Evolutionary conservation across 2,797 vertebrate genomes (phyloP), one percentile per base, ranked within the genome.

Genomic region (Oophaga sylvatica): DNA sequence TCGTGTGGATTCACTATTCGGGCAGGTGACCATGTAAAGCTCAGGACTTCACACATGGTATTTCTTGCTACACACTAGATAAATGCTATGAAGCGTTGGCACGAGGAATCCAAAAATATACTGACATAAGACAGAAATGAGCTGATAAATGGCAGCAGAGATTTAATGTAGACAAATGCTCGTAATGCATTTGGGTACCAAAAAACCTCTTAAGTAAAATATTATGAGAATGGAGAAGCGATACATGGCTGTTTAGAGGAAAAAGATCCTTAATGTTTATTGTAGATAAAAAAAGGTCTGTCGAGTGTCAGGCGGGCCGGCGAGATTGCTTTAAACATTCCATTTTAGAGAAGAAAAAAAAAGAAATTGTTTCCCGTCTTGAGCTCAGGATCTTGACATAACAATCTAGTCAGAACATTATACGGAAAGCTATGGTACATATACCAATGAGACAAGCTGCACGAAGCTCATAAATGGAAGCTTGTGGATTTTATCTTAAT

Each of bases 131-230:
- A 60, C 75, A 84, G 87, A 70, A 84, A 57, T 67, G 62, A 70
- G 87, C 75, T 79, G 81, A 83, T 84, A 83, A 83, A 87, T 87
- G 70, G 86, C 70, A 75, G 81, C 86, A 70, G 73, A 75, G 77
- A 80, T 81, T 73, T 62, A 80, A 87, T 80, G 77, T 87, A 87
- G 87, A 84, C 81, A 79, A 83, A 78, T 71, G 87, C 80, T 87
- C 81, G n/a, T 87, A 87, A 87, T 79, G 81, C 87, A 80, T 84
- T 79, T 80, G 63, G 87, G 87, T 83, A 87, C 87, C 87, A 87
- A 87, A 87, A 87, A 87, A 87, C 73, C 87, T 87, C 87, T 87
- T 87, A 87, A 87, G 87, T 76, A 84, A 87, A 87, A 87, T 87
- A 87, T 87, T 87, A 87, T 87, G 87, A 87, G 81, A 87, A 79